These are phyloP conservation scores for Drosophila triauraria DNA, from an alignment of 1,140 invertebrate genomes.

Conservation along the genomic window DNA sequence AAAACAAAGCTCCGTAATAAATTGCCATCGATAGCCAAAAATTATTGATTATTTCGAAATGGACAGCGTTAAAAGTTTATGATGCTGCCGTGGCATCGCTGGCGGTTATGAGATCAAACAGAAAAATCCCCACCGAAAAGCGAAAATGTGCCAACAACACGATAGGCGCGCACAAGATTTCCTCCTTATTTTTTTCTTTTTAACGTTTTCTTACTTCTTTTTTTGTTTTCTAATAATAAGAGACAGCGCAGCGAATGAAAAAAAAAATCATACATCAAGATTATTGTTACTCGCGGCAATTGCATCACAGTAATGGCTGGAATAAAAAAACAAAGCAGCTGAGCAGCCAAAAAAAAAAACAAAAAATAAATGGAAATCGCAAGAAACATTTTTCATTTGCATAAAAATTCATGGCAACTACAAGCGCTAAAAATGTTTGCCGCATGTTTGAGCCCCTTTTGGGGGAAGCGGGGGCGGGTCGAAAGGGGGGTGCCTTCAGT, in stretches of 20 bases:
- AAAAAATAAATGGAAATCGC: constrained; percentile 74
- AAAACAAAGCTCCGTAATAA: constrained; percentile 59
- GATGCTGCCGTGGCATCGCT: constrained; percentile 69
- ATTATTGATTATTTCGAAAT: constrained; percentile 84
- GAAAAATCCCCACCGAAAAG: constrained; percentile 46
- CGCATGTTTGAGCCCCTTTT: constrained; percentile 56
- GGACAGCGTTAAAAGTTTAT: constrained; percentile 81
- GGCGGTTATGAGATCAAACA: constrained; percentile 82
- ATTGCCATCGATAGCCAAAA: constrained; percentile 81
- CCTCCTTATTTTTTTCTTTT: constrained; percentile 73
- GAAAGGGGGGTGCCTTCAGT: constrained; percentile 42
- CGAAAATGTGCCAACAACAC: constrained; percentile 83
- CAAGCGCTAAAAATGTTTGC: constrained; percentile 82
- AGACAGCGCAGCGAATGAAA: constrained; percentile 40
- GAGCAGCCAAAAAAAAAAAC: constrained; percentile 20
- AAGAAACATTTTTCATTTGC: constrained; percentile 84
- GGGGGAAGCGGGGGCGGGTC: not conserved
- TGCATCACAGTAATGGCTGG: constrained; percentile 79
- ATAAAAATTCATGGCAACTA: constrained; percentile 82
- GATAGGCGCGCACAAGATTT: constrained; percentile 76
- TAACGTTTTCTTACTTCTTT: constrained; percentile 31
- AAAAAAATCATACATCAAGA: constrained; percentile 79
- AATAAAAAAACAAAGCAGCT: constrained; percentile 42
- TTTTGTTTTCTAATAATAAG: constrained; percentile 71
- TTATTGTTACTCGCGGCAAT: constrained; percentile 83